Base-by-base conservation (phyloP, 2,888 invertebrate species). In the Pomacea canaliculata region DNA sequence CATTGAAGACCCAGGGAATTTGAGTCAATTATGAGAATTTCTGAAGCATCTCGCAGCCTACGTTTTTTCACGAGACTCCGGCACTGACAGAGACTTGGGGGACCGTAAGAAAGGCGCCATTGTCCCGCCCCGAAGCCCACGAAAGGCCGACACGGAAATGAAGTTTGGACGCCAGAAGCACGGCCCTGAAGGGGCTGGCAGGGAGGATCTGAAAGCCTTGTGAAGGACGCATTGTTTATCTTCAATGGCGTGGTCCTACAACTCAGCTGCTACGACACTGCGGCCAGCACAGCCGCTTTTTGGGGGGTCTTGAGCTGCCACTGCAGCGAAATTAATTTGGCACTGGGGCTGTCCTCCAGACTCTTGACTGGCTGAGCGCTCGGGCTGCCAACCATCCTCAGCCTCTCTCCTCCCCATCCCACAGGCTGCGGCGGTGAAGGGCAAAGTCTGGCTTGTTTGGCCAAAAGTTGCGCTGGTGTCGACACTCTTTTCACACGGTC, bases 11-110 rank as follows among this genome's bases (percentile, higher is more conserved):
- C 59, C 56, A 23, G 27, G 70, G 70, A 70, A 70, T 70, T 70
- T 70, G 70, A 70, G 70, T 70, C 70, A 70, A 70, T 70, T 70
- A 70, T 70, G 70, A 70, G 60, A 12, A 56, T n/a, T 70, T 70
- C 70, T 70, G 70, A 70, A 70, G 70, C 70, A 49, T 70, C 70
- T 46, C 70, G 7, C 56, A 70, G 59, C 70, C 70, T 59, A 59
- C 59, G 56, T 56, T 70, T 70, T 70, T 68, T 10, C 70, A 19
- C 16, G 48, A 69, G 68, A 19, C 48, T 48, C 59, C 27, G 18
- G 23, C n/a, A n/a, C 51, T 49, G 70, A 56, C 70, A 59, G 70
- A 23, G 51, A 27, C 23, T 70, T 16, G 37, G 23, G 70, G 51
- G 70, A 70, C 49, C n/a, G 51, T 18, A 18, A 59, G 60, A 70